Conservation (phyloP, 2,888 invertebrate genomes). For the Athrips mouffetella region DNA sequence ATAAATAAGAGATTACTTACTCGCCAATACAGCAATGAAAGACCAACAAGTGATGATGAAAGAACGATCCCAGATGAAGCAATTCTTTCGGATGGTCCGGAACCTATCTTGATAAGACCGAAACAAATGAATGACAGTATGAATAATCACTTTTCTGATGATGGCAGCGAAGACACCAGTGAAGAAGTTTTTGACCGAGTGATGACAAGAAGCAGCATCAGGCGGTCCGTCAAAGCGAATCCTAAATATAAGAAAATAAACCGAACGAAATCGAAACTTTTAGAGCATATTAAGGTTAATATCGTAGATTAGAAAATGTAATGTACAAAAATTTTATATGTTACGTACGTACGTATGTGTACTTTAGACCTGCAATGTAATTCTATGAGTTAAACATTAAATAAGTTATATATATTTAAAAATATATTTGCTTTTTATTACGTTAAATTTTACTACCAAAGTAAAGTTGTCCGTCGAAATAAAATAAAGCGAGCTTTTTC, state of each 20-base stretch:
- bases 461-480: too few relatives aligned
- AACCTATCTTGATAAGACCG: conserved; percentile 52
- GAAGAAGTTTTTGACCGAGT: conserved; percentile 71
- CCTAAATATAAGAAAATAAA: conserved; percentile 75
- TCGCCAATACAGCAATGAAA: conserved; percentile 53
- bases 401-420: too few relatives aligned
- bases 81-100: conserved; percentile 52
- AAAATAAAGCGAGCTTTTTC: too few relatives aligned
- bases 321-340: conserved; percentile 5
- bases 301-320: conserved; percentile 53
- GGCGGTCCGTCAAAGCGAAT: conserved; percentile 69
- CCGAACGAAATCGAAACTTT: conserved; percentile 64
- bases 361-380: conserved; percentile 9
- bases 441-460: too few relatives aligned
- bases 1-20: conserved; percentile 42
- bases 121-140: conserved; percentile 68
- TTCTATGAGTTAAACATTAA: conserved; percentile 5
- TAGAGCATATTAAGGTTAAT: conserved; percentile 69
- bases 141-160: conserved; percentile 73
- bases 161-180: conserved; percentile 71
- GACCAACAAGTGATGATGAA: conserved; percentile 62
- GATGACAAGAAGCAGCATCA: conserved; percentile 66
- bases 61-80: conserved; percentile 44
- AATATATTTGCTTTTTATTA: too few relatives aligned
- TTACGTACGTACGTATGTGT: neutral